These are phyloP conservation scores for Solea solea DNA, from an alignment of 2,113 vertebrate genomes.

Conservation along the genomic window DNA sequence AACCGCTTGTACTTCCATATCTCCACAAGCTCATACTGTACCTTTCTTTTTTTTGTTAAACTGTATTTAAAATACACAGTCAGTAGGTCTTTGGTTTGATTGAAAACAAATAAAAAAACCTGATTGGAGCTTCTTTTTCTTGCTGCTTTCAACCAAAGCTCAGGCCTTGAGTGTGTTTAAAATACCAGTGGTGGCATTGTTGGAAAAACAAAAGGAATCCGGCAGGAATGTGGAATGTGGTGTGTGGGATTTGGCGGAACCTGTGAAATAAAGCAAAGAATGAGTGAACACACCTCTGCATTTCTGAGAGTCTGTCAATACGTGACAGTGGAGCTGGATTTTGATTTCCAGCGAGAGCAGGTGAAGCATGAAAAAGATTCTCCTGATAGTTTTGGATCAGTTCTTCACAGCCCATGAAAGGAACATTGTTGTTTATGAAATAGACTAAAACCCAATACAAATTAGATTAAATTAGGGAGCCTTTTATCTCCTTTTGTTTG, in stretches of 20 bases:
- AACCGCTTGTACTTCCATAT: neutral
- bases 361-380: constrained; percentile 18
- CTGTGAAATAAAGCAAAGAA: constrained; percentile 5
- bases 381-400: neutral
- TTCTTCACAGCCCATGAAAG: constrained; percentile 8
- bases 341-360: constrained; percentile 34
- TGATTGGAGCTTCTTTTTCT: constrained; percentile 45
- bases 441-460: too few relatives aligned
- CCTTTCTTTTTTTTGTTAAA: neutral
- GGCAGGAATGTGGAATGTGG: neutral
- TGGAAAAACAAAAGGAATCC: constrained; percentile 40
- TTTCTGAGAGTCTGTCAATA: constrained; percentile 13
- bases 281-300: constrained; percentile 9
- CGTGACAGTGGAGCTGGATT: neutral
- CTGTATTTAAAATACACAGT: neutral
- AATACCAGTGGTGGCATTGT: constrained; percentile 33
- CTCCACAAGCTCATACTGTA: neutral
- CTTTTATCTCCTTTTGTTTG: neutral
- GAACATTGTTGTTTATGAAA: neutral
- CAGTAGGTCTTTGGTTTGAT: constrained; percentile 26
- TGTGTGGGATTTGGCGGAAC: neutral
- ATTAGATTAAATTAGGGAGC: neutral
- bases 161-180: constrained; percentile 52
- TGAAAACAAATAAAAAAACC: constrained; percentile 43
- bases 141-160: constrained; percentile 27